These are phyloP conservation scores for Polyodon spathula DNA, from an alignment of 2,113 vertebrate species.

Conservation along the genomic window DNA sequence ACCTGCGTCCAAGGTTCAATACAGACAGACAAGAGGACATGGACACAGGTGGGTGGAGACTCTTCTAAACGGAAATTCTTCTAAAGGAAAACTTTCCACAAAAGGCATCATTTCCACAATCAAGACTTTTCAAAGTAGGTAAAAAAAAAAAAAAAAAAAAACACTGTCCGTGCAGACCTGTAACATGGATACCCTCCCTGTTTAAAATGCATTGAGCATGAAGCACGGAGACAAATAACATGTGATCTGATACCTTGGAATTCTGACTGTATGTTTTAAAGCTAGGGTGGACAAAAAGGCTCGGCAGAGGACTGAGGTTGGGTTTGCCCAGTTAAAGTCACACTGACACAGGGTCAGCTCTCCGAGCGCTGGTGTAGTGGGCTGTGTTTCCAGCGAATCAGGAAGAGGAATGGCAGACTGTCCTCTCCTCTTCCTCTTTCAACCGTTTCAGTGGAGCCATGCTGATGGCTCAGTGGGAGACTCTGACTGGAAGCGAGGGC, in stretches of 20 bases:
- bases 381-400: not conserved
- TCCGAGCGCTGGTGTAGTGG: not conserved
- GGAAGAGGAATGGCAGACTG: not conserved
- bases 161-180: too few species aligned
- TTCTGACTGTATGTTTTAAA: too few species aligned
- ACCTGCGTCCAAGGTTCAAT: not conserved
- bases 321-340: not conserved
- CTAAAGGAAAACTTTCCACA: too few species aligned
- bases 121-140: not conserved
- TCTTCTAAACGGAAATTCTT: too few species aligned
- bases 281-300: too few species aligned
- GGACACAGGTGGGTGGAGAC: not conserved
- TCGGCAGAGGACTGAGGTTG: not conserved
- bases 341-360: not conserved
- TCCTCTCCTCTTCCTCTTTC: not conserved
- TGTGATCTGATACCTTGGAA: too few species aligned
- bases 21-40: not conserved
- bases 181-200: too few species aligned
- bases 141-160: not conserved
- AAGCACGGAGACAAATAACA: too few species aligned
- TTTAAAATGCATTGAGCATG: too few species aligned
- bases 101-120: too few species aligned
- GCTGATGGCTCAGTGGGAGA: not conserved
- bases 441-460: too few species aligned
- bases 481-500: too few species aligned